Conservation (phyloP, 2,888 invertebrate species). For the Emesis furor region DNA sequence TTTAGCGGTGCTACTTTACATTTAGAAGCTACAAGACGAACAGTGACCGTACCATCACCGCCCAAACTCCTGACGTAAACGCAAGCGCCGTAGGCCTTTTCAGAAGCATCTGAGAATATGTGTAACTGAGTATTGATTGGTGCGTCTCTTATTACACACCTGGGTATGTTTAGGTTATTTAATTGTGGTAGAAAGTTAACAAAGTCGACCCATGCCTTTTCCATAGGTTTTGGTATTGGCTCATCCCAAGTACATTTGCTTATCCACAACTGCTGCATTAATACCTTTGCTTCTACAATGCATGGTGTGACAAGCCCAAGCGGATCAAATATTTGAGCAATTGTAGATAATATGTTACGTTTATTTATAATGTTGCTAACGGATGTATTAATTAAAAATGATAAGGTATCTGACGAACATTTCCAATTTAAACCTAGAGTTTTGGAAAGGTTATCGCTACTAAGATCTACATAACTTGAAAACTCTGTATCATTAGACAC, state of each 20-base stretch:
- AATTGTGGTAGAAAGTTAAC: not conserved
- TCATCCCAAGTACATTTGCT: conserved; percentile 17
- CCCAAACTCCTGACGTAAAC: not conserved
- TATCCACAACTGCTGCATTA: conserved; percentile 19
- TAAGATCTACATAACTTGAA: not conserved
- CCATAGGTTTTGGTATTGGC: not conserved
- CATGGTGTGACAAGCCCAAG: conserved; percentile 25
- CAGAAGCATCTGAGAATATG: conserved; percentile 16
- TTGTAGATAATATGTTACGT: conserved; percentile 14
- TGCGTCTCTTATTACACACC: not conserved
- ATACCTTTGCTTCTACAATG: conserved; percentile 24
- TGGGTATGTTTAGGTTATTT: not conserved
- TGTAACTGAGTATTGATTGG: not conserved
- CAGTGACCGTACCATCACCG: not conserved
- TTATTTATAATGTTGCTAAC: not conserved
- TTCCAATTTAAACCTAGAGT: conserved; percentile 12
- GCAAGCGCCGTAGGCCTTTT: conserved; percentile 23
- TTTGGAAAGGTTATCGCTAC: conserved; percentile 25
- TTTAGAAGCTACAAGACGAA: conserved; percentile 64
- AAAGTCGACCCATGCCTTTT: not conserved
- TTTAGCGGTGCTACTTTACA: conserved; percentile 69
- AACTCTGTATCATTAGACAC: not conserved
- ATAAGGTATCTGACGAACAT: conserved; percentile 1
- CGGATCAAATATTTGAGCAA: conserved; percentile 17
- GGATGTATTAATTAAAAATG: conserved; percentile 1